Evolutionary conservation across 2,113 vertebrate species (phyloP).

Genomic region (Ceuthmochares aereus): DNA sequence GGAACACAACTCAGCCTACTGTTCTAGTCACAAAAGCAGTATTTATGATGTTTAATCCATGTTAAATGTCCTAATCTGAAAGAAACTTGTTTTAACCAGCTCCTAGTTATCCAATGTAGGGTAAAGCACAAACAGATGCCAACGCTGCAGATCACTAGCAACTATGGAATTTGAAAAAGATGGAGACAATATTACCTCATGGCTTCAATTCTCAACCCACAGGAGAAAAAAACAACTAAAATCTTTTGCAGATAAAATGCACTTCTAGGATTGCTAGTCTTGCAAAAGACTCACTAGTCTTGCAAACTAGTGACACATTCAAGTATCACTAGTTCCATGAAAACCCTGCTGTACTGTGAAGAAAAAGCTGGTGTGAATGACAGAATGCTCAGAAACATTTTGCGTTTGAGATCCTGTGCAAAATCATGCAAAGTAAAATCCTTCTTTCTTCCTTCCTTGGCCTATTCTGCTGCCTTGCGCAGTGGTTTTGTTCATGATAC

Average conservation of each 20-base stretch:
- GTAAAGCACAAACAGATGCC: background rate
- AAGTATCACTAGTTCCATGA: slow-evolving; percentile 29
- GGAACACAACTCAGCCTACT: background rate
- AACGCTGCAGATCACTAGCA: slow-evolving; percentile 38
- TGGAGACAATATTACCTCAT: slow-evolving; percentile 43
- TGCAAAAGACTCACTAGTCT: too few species aligned
- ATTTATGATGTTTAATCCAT: background rate
- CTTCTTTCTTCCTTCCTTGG: background rate
- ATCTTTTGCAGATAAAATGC: slow-evolving; percentile 48
- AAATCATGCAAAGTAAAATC: background rate
- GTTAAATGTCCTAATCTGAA: background rate
- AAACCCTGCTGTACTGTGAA: slow-evolving; percentile 1
- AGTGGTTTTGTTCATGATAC: background rate
- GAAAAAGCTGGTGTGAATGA: background rate
- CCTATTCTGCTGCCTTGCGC: background rate
- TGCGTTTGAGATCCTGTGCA: background rate
- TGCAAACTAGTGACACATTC: slow-evolving; percentile 3
- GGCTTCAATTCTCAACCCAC: slow-evolving; percentile 7
- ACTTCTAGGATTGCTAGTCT: slow-evolving; percentile 11
- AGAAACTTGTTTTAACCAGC: background rate
- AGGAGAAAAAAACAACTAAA: background rate
- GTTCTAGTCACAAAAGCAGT: background rate
- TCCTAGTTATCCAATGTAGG: background rate
- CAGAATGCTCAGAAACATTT: background rate
- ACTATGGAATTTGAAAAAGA: slow-evolving; percentile 19